Evolutionary conservation across 2,888 invertebrate species (phyloP).

Genomic region (Cremastinae sp.): DNA sequence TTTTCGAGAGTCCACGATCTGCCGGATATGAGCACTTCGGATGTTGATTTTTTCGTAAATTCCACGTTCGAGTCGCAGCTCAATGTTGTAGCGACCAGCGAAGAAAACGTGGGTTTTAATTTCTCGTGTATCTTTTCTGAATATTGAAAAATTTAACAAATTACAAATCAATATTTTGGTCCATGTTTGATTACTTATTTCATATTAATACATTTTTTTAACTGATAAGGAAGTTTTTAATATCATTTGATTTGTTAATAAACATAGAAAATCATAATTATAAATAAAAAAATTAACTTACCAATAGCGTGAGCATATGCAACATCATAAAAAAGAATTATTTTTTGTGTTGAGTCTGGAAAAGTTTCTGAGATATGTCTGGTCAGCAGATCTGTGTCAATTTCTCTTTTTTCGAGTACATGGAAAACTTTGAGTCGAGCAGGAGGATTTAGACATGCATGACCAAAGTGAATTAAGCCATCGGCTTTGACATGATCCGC

Average conservation of each 20-base stretch:
- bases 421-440: conserved; percentile 88
- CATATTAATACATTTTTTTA: neutral
- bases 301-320: conserved; percentile 85
- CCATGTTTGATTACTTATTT: neutral
- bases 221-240: too few relatives aligned
- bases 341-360: conserved; percentile 75
- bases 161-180: neutral
- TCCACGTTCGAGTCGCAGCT: conserved; percentile 71
- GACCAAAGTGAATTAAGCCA: conserved; percentile 94
- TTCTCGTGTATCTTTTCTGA: conserved; percentile 66
- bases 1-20: conserved; percentile 71
- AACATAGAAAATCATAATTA: conserved; percentile 1
- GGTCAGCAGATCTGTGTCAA: conserved; percentile 81
- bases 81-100: conserved; percentile 67
- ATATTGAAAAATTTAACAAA: conserved; percentile 33
- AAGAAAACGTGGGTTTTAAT: conserved; percentile 65
- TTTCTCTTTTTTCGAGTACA: conserved; percentile 84
- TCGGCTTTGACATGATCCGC: conserved; percentile 93
- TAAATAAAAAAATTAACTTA: conserved; percentile 67
- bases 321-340: conserved; percentile 86
- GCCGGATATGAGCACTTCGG: conserved; percentile 68
- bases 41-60: conserved; percentile 63
- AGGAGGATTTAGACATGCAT: conserved; percentile 89
- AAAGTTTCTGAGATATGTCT: conserved; percentile 74
- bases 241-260: neutral